phyloP scores from a whole-genome alignment of 1,140 invertebrate genomes.

The Tetragonula clypearis region DNA sequence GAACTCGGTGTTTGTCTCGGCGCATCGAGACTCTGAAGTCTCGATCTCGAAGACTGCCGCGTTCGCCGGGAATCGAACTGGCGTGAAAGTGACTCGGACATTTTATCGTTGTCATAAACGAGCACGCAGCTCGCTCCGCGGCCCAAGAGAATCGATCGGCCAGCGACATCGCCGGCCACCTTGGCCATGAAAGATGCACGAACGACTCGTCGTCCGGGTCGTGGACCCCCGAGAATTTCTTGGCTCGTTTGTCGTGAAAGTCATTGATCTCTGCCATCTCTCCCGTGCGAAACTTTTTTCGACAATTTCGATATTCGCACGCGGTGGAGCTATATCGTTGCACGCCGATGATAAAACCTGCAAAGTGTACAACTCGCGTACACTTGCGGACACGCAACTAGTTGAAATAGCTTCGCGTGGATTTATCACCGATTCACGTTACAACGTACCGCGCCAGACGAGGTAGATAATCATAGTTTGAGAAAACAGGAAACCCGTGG shows the following conservation, averaged over 20 bases:
- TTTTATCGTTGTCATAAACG: constrained; percentile 26
- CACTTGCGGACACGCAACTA: not conserved
- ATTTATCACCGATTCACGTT: not conserved
- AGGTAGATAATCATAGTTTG: not conserved
- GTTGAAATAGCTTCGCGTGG: not conserved
- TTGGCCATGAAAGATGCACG: constrained; percentile 57
- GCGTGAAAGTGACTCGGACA: constrained; percentile 66
- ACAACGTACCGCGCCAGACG: not conserved
- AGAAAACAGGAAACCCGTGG: constrained; percentile 6
- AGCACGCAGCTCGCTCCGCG: not conserved
- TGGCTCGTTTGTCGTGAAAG: not conserved
- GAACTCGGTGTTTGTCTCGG: not conserved
- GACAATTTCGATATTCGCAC: no score
- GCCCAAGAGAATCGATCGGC: constrained; percentile 23
- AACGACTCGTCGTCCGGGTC: constrained; percentile 26
- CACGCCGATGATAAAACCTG: not conserved
- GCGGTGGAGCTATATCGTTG: no score
- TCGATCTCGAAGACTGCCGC: not conserved
- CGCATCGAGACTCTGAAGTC: constrained; percentile 10
- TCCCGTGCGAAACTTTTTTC: no score
- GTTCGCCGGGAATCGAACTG: not conserved
- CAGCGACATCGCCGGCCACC: constrained; percentile 45
- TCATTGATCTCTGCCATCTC: not conserved
- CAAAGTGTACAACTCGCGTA: not conserved
- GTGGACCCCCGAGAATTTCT: constrained; percentile 36